phyloP scores from a whole-genome alignment of 2,113 vertebrate genomes.

The Zeus faber region DNA sequence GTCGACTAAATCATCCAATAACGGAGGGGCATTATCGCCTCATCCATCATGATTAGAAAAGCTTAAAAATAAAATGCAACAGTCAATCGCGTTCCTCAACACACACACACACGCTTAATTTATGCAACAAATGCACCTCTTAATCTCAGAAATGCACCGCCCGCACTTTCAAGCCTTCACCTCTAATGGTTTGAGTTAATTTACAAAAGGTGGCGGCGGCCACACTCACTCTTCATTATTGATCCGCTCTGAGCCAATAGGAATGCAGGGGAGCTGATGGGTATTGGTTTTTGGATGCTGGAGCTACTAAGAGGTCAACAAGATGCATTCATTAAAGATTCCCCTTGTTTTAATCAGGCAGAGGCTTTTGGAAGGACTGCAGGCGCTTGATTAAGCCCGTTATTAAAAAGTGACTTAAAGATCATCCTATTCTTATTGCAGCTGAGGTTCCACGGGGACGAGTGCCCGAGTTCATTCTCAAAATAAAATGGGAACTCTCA shows the following conservation, averaged over 20 bases:
- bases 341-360: constrained; percentile 23
- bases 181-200: constrained; percentile 28
- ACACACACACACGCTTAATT: neutral
- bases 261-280: constrained; percentile 12
- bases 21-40: neutral
- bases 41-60: too few species aligned
- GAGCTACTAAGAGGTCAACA: constrained; percentile 37
- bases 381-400: neutral
- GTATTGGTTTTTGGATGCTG: constrained; percentile 44
- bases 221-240: constrained; percentile 34
- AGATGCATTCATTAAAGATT: constrained; percentile 34
- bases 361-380: constrained; percentile 10
- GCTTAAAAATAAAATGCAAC: neutral
- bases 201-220: constrained; percentile 18
- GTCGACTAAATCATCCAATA: too few species aligned
- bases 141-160: constrained; percentile 16
- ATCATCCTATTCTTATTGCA: neutral
- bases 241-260: constrained; percentile 24
- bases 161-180: constrained; percentile 18
- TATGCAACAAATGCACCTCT: constrained; percentile 4
- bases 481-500: too few species aligned
- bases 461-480: too few species aligned
- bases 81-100: neutral
- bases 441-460: too few species aligned
- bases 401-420: neutral